Percentiles rank a stretch among this genome's conserved stretches.
These are phyloP conservation scores for Halotydeus destructor DNA, from an alignment of 1,140 invertebrate genomes.

Conservation along the genomic window DNA sequence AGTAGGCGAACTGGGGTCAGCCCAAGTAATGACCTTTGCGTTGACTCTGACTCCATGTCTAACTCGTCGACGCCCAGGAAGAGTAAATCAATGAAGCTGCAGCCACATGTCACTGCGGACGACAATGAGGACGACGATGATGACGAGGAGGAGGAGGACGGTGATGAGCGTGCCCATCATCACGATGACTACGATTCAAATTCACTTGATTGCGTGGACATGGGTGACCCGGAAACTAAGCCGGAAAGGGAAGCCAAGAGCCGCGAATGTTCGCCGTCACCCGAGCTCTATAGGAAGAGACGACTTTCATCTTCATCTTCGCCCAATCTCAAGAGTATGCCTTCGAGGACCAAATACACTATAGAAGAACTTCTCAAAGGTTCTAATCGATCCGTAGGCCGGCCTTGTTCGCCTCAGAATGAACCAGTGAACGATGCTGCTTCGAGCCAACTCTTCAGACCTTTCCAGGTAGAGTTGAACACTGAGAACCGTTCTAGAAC, in stretches of 20 bases:
- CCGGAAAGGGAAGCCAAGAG: not conserved
- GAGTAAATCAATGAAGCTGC: not conserved
- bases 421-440: not conserved
- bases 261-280: not conserved
- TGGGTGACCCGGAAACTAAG: not conserved
- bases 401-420: not conserved
- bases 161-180: not conserved
- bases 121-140: conserved; percentile 1
- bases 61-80: not conserved
- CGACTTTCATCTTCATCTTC: too few species aligned
- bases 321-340: not conserved
- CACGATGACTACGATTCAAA: not conserved
- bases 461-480: not conserved
- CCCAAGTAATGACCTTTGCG: not conserved
- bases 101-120: not conserved
- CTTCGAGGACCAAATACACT: not conserved
- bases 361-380: not conserved
- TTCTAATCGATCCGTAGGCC: too few species aligned
- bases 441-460: not conserved
- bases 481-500: not conserved
- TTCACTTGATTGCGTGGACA: not conserved
- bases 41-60: not conserved
- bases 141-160: conserved; percentile 1
- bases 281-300: not conserved
- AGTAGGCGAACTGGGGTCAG: too few species aligned